Conservation (phyloP, 2,797 vertebrate species). For the Scolopax bukidnonensis region DNA sequence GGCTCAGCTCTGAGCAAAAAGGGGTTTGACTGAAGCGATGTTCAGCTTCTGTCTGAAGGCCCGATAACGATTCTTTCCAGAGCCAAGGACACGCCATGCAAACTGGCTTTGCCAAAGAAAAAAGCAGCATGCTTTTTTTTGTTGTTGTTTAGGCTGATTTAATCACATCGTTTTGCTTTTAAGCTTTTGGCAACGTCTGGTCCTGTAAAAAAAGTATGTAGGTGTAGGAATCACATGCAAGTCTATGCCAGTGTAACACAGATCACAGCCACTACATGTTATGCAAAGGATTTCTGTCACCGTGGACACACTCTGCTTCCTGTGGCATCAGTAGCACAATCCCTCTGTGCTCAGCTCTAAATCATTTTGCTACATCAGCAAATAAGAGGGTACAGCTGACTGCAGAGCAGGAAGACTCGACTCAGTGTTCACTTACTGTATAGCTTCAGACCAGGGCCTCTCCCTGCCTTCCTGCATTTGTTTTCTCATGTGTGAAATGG, state of each 20-base stretch:
- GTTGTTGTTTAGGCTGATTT: slow-evolving; percentile 5
- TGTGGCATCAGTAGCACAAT: background rate
- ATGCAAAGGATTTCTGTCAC: slow-evolving; percentile 24
- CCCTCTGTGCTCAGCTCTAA: slow-evolving; percentile 8
- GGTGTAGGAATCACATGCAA: background rate
- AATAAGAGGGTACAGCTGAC: background rate
- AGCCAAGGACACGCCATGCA: slow-evolving; percentile 2
- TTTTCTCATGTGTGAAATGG: slow-evolving; percentile 38
- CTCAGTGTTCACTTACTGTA: background rate
- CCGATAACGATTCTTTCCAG: background rate
- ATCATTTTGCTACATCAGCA: slow-evolving; percentile 46
- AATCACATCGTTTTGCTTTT: slow-evolving; percentile 33
- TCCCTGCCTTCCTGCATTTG: background rate
- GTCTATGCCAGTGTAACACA: background rate
- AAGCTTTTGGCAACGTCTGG: slow-evolving; percentile 12
- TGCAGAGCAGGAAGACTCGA: background rate
- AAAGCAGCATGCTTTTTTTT: background rate
- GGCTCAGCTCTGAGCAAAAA: background rate
- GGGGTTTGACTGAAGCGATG: background rate
- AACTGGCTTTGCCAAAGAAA: background rate
- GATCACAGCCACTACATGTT: background rate
- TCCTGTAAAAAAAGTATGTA: background rate
- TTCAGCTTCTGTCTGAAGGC: background rate
- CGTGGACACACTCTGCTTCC: slow-evolving; percentile 19
- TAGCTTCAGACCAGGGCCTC: background rate